These are phyloP conservation scores for Scylla paramamosain DNA, from an alignment of 1,140 invertebrate species.

Conservation along the genomic window DNA sequence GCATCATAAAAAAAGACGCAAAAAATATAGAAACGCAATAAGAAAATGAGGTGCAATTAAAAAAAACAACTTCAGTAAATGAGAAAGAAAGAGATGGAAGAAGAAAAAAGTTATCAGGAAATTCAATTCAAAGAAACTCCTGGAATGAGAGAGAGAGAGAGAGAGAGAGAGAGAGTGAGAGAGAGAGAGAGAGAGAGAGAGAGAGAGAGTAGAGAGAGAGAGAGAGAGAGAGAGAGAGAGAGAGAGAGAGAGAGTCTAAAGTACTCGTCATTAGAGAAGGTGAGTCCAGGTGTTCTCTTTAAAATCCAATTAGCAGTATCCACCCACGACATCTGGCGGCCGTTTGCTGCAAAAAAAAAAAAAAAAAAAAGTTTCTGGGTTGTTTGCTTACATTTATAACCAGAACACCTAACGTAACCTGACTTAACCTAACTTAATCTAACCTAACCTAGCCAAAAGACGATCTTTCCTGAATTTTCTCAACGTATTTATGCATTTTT, in stretches of 20 bases:
- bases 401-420: too few relatives aligned
- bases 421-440: not conserved
- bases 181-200: not conserved
- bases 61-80: not conserved
- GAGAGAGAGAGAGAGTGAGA: not conserved
- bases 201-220: slow-evolving; percentile 16
- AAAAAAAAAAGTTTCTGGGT: not conserved
- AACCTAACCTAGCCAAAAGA: not conserved
- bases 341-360: not conserved
- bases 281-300: not conserved
- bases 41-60: too few relatives aligned
- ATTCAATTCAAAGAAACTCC: not conserved
- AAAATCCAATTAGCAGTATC: slow-evolving; percentile 15
- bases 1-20: too few relatives aligned
- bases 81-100: not conserved
- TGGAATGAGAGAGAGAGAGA: slow-evolving; percentile 15
- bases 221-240: not conserved
- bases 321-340: not conserved
- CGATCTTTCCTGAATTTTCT: not conserved
- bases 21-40: too few relatives aligned
- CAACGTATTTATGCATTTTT: not conserved
- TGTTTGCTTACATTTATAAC: too few relatives aligned
- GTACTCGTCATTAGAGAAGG: slow-evolving; percentile 1
- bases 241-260: slow-evolving; percentile 13
- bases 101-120: not conserved